Evolutionary conservation across 2,888 invertebrate species (phyloP).

Genomic region (Notodonta dromedarius): DNA sequence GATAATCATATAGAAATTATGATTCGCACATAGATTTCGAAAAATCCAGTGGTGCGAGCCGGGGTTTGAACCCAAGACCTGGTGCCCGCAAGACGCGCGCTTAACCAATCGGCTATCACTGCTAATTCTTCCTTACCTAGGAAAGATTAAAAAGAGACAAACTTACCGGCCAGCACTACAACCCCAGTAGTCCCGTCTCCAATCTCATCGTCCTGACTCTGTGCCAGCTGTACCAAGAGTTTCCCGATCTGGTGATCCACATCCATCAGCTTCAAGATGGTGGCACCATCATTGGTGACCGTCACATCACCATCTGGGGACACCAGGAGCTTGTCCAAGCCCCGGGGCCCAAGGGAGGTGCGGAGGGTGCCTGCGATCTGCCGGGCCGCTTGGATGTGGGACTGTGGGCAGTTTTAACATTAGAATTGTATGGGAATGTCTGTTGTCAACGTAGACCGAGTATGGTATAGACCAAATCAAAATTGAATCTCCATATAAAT

Average conservation of each 20-base stretch:
- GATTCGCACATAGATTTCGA: too few species aligned
- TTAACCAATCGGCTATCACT: too few species aligned
- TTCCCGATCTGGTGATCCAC: conserved; percentile 99
- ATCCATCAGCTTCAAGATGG: conserved; percentile 99
- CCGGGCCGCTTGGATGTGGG: conserved; percentile 98
- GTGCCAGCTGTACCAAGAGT: conserved; percentile 98
- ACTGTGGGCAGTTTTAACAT: conserved; percentile 81
- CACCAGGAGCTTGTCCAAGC: conserved; percentile 99
- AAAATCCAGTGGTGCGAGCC: too few species aligned
- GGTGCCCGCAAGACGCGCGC: too few species aligned
- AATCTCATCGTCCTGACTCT: conserved; percentile 99
- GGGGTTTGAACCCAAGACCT: too few species aligned
- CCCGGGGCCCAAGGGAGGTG: conserved; percentile 98
- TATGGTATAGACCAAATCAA: too few species aligned
- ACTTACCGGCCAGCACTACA: conserved; percentile 88
- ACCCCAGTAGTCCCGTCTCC: conserved; percentile 99
- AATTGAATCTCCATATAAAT: too few species aligned
- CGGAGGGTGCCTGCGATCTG: conserved; percentile 95
- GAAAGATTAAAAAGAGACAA: too few species aligned
- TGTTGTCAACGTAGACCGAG: too few species aligned
- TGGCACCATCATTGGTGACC: conserved; percentile 99
- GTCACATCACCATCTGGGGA: conserved; percentile 98
- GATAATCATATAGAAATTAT: too few species aligned
- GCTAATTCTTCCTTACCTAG: too few species aligned
- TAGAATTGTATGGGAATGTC: too few species aligned